Evolutionary conservation across 2,797 vertebrate genomes (phyloP), one percentile per base, ranked within the genome.

Genomic region (Dromococcyx pavoninus): DNA sequence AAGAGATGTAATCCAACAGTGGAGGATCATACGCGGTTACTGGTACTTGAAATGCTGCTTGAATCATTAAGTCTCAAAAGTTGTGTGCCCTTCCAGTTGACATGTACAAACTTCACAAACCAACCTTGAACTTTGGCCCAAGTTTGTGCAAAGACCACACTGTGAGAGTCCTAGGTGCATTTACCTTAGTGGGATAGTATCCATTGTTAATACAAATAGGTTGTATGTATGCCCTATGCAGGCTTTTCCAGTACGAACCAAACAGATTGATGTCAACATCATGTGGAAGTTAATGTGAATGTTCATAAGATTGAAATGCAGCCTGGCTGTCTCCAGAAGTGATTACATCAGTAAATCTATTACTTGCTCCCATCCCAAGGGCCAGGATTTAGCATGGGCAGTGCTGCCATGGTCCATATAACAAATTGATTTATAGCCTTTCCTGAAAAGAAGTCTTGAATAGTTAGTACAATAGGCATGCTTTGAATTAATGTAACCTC

Each of bases 11-110:
- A 27, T 62, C 32, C 4, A 18, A 10, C 32, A 61, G 28, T 37
- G 27, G 30, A 53, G 33, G 77, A 19, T 70, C n/a, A 21, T 30
- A 77, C n/a, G 21, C 60, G 2, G 22, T 60, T 75, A 37, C 53
- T 61, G 37, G 33, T 37, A 16, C 10, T n/a, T 30, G 8, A 11
- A 60, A 50, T 64, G 54, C 50, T 54, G 30, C 19, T 74, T 32
- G 48, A 60, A 24, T 60, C 32, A 14, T 14, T 39, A 53, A 21
- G 13, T 61, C 85, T 65, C 19, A 25, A 5, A 81, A 91, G 51
- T 41, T 82, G 7, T 0, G 0, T 37, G 33, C 35, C 10, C 35
- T 43, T 48, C 30, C 1, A 0, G 2, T 4, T 51, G 57, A 17
- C 28, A 21, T 2, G 5, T 33, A 10, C 67, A 35, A 43, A 39